These are phyloP conservation scores for Empidonax alnorum DNA, from an alignment of 2,113 vertebrate species.

Conservation along the genomic window DNA sequence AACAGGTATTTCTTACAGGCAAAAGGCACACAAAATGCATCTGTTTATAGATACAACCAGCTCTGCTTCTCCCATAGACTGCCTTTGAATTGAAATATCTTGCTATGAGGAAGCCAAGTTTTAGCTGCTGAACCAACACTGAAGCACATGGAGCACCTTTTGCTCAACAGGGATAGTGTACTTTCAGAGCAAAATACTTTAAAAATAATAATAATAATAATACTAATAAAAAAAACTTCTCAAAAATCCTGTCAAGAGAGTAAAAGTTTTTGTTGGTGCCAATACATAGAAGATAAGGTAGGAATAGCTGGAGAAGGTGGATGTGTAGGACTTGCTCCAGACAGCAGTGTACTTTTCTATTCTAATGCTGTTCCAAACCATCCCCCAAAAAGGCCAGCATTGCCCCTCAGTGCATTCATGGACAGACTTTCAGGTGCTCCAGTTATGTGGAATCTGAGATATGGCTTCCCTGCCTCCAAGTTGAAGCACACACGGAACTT, in stretches of 20 bases:
- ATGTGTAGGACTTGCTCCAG: not conserved
- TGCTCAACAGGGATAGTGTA: fast-evolving
- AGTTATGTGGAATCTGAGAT: not conserved
- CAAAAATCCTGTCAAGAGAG: not conserved
- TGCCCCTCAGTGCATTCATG: fast-evolving
- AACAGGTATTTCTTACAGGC: not conserved
- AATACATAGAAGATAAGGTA: not conserved
- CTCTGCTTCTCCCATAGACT: not conserved
- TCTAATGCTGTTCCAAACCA: not conserved
- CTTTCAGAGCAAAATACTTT: not conserved
- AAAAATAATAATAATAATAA: not conserved
- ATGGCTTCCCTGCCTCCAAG: not conserved
- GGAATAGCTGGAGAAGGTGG: not conserved
- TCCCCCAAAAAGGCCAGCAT: not conserved
- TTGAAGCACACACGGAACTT: not conserved
- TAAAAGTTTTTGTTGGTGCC: not conserved
- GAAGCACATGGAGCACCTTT: not conserved
- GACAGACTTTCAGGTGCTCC: not conserved
- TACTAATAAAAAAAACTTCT: too few relatives aligned
- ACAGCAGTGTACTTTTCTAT: not conserved
- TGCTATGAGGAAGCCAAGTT: not conserved
- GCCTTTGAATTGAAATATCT: not conserved
- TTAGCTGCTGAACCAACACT: not conserved
- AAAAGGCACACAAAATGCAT: not conserved
- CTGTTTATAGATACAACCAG: not conserved